Percentiles rank a stretch among this genome's conserved stretches.
phyloP scores from a whole-genome alignment of 2,113 vertebrate genomes.

The Pardalotus punctatus region DNA sequence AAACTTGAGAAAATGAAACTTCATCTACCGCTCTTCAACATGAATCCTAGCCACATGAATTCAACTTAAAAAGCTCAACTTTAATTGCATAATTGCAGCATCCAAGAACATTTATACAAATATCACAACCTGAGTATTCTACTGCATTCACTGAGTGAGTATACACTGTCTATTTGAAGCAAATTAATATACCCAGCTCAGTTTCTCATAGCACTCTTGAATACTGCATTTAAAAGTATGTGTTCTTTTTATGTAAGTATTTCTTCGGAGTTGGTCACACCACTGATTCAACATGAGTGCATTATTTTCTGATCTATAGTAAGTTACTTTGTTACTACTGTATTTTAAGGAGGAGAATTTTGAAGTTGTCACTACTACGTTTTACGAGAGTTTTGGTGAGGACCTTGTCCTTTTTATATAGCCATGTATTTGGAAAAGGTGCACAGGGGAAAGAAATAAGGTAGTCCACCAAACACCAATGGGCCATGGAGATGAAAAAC shows the following conservation, averaged over 20 bases:
- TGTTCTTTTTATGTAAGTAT: background rate
- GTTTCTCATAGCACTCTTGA: background rate
- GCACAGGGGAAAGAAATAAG: background rate
- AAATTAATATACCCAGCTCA: background rate
- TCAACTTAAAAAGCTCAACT: background rate
- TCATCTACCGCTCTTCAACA: background rate
- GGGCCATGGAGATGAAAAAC: background rate
- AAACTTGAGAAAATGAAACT: background rate
- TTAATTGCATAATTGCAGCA: background rate
- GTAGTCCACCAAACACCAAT: background rate
- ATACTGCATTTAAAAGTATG: background rate
- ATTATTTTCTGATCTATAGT: background rate
- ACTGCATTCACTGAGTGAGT: background rate
- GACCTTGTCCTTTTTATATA: background rate
- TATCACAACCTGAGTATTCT: background rate
- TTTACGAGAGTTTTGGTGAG: background rate
- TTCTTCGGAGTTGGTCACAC: background rate
- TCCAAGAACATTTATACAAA: background rate
- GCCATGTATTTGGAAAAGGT: background rate
- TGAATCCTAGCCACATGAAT: background rate
- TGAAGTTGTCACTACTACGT: background rate
- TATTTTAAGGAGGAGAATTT: background rate
- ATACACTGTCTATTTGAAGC: background rate
- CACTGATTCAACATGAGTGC: background rate
- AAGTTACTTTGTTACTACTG: background rate